Conservation (phyloP, 2,888 invertebrate species). For the Cancer borealis region DNA sequence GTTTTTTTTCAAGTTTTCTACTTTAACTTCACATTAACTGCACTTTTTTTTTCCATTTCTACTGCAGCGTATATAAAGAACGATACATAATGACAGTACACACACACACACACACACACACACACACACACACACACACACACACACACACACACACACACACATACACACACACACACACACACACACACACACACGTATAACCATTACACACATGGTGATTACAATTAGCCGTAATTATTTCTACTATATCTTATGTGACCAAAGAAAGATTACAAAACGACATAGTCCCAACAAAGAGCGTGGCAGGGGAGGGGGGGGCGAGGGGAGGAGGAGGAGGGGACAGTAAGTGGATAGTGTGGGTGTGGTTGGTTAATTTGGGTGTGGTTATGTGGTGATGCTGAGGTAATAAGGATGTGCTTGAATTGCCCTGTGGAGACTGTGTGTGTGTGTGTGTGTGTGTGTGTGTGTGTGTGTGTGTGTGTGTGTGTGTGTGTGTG, state of each 20-base stretch:
- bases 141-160: neutral
- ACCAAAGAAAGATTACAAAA: neutral
- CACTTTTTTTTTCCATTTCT: no score
- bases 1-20: no score
- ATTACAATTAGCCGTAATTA: neutral
- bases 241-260: neutral
- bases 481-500: slow-evolving; percentile 50
- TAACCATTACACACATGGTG: neutral
- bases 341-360: neutral
- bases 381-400: neutral
- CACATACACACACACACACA: neutral
- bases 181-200: neutral
- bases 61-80: no score
- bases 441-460: slow-evolving; percentile 26
- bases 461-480: slow-evolving; percentile 48
- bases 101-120: no score
- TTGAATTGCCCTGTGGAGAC: neutral
- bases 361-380: slow-evolving; percentile 20
- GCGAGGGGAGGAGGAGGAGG: slow-evolving; percentile 15
- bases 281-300: neutral
- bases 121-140: neutral
- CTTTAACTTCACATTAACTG: no score
- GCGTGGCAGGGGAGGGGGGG: neutral
- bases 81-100: no score
- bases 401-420: neutral